phyloP scores from a whole-genome alignment of 2,888 invertebrate species.

The Pasiphila rectangulata region DNA sequence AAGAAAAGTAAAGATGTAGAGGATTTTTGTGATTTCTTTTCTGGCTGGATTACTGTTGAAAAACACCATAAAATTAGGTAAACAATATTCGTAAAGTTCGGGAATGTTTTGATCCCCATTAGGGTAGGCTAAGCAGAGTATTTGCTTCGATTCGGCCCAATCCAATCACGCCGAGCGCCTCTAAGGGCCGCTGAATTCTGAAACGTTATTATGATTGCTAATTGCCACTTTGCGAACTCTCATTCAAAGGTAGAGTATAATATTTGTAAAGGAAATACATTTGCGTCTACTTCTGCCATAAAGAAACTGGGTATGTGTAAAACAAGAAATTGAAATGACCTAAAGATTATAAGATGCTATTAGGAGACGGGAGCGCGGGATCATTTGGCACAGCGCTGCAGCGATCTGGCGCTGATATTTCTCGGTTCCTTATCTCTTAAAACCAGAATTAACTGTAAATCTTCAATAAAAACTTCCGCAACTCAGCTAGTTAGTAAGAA shows the following conservation, averaged over 20 bases:
- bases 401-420: constrained; percentile 5
- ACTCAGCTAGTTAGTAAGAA: constrained; percentile 45
- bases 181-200: neutral
- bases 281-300: too few species aligned
- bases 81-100: neutral
- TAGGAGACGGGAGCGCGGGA: neutral
- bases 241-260: neutral
- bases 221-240: constrained; percentile 5
- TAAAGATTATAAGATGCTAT: neutral
- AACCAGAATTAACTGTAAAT: constrained; percentile 39
- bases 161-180: constrained; percentile 9
- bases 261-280: neutral
- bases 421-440: constrained; percentile 5
- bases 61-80: neutral
- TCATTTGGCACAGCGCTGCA: neutral
- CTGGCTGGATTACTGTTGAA: neutral
- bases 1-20: too few species aligned
- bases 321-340: too few species aligned
- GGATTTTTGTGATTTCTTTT: too few species aligned
- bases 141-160: constrained; percentile 4
- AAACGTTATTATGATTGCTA: constrained; percentile 6
- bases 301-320: too few species aligned
- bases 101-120: constrained; percentile 1
- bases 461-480: constrained; percentile 43
- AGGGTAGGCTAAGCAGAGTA: neutral